Conservation (phyloP, 2,888 invertebrate species). For the Eledone cirrhosa region DNA sequence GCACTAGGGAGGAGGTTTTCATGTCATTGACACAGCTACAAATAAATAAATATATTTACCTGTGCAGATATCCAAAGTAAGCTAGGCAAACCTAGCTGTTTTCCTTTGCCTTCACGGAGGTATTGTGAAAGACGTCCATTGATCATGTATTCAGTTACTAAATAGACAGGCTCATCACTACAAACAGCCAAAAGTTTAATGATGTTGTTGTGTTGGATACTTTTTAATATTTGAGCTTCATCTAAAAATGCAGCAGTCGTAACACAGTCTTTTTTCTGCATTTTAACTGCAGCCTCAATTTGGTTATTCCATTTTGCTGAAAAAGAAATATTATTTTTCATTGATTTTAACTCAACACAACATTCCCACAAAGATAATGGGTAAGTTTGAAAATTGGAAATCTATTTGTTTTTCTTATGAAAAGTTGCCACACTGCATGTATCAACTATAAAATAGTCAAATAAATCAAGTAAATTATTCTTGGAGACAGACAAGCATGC, state of each 20-base stretch:
- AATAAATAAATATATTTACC: no score
- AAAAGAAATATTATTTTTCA: conserved; percentile 32
- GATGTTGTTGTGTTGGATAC: conserved; percentile 72
- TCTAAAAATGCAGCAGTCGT: conserved; percentile 95
- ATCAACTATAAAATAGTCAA: no score
- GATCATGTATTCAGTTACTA: conserved; percentile 91
- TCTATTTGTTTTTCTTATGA: no score
- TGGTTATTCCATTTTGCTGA: conserved; percentile 87
- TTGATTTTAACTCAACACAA: no score
- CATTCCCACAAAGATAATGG: no score
- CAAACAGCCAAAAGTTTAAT: conserved; percentile 94
- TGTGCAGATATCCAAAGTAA: conserved; percentile 95
- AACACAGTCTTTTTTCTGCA: conserved; percentile 87
- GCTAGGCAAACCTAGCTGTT: conserved; percentile 78
- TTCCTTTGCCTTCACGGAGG: conserved; percentile 73
- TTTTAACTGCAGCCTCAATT: conserved; percentile 98
- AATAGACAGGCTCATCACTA: conserved; percentile 90
- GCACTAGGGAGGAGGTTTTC: no score
- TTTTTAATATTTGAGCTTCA: conserved; percentile 72
- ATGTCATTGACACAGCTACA: no score
- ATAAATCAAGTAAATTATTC: no score
- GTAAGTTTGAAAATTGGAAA: no score
- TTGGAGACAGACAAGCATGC: no score
- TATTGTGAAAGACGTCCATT: conserved; percentile 94
- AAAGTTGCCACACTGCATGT: no score